Percentiles rank a stretch among this genome's conserved stretches.
phyloP scores from a whole-genome alignment of 2,113 vertebrate genomes.

The Catharus fuscescens region DNA sequence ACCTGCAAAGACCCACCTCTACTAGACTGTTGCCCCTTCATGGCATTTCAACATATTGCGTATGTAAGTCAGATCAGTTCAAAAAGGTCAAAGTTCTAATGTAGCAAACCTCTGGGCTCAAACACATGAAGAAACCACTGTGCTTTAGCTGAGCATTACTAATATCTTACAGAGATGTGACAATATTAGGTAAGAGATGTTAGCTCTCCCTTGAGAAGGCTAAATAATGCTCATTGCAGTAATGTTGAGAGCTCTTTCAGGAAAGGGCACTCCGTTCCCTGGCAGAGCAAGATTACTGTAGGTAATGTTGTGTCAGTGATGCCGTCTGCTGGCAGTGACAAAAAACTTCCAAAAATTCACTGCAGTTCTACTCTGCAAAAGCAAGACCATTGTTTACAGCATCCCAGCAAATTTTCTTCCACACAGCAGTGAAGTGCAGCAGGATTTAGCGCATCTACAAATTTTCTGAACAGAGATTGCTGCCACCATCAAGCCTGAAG shows the following conservation, averaged over 20 bases:
- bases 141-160: background rate
- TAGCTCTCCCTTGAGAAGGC: background rate
- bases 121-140: background rate
- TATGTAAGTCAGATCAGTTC: background rate
- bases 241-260: background rate
- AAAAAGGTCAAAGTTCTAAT: background rate
- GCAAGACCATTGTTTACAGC: rapidly evolving
- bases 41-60: rapidly evolving
- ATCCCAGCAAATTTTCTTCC: background rate
- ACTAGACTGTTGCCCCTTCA: background rate
- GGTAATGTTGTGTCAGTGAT: background rate
- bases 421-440: background rate
- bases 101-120: background rate
- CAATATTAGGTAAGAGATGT: background rate
- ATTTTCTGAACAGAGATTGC: background rate
- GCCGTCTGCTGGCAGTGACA: background rate
- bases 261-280: background rate
- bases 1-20: background rate
- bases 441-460: background rate
- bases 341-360: background rate
- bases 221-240: background rate
- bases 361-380: background rate
- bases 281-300: background rate
- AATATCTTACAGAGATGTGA: background rate
- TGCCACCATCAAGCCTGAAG: background rate